phyloP scores from a whole-genome alignment of 2,888 invertebrate genomes.

The Dasysyrphus albostriatus region DNA sequence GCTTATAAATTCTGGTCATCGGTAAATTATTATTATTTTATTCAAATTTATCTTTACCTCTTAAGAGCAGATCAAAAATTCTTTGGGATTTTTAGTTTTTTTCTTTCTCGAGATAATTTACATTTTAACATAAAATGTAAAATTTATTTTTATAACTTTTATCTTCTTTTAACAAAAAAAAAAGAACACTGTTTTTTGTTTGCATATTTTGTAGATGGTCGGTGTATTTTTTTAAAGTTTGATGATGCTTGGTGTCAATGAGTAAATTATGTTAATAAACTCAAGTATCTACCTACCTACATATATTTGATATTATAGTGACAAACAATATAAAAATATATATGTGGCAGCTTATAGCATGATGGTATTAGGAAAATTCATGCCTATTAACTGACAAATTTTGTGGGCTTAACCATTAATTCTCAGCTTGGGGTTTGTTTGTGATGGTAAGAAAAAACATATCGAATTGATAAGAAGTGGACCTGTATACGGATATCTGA shows the following conservation, averaged over 20 bases:
- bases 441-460: background rate
- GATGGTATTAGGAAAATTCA: background rate
- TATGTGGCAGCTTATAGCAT: constrained; percentile 49
- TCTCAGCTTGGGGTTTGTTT: constrained; percentile 24
- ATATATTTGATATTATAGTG: constrained; percentile 57
- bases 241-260: constrained; percentile 39
- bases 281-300: background rate
- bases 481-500: background rate
- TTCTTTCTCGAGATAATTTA: constrained; percentile 48
- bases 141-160: constrained; percentile 70
- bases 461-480: background rate
- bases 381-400: background rate
- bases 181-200: constrained; percentile 14
- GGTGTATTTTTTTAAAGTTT: constrained; percentile 26
- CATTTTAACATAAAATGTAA: constrained; percentile 71
- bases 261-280: constrained; percentile 55
- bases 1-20: constrained; percentile 57
- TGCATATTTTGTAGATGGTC: constrained; percentile 26
- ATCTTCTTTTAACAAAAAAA: constrained; percentile 43
- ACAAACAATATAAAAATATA: constrained; percentile 29
- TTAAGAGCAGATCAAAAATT: constrained; percentile 63
- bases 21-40: constrained; percentile 61
- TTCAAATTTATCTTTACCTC: constrained; percentile 57
- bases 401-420: constrained; percentile 48
- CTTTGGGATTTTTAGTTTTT: constrained; percentile 4